phyloP scores from a whole-genome alignment of 2,113 vertebrate species.

The Phycodurus eques region DNA sequence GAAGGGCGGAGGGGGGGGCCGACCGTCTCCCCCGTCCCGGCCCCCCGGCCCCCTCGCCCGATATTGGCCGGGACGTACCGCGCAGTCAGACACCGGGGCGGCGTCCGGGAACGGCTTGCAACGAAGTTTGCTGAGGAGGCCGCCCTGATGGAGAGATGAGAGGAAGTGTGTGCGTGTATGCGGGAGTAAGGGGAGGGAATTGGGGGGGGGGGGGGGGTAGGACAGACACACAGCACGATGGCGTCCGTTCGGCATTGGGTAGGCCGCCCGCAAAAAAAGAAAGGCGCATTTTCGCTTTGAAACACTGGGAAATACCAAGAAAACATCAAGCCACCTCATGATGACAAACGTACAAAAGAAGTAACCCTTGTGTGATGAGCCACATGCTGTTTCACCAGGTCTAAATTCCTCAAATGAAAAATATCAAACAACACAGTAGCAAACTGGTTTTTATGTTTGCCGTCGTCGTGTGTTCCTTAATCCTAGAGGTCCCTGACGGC shows the following conservation, averaged over 20 bases:
- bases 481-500: too few relatives aligned
- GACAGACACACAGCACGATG: not conserved
- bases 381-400: too few relatives aligned
- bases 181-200: not conserved
- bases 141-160: constrained; percentile 84
- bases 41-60: not conserved
- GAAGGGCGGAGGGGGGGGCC: constrained; percentile 24
- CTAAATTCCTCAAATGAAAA: too few relatives aligned
- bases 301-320: too few relatives aligned
- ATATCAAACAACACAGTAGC: too few relatives aligned
- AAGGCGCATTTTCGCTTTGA: not conserved
- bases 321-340: not conserved
- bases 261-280: not conserved
- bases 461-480: too few relatives aligned
- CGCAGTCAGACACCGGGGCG: constrained; percentile 78
- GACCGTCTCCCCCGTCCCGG: constrained; percentile 35
- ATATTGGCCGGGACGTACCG: constrained; percentile 76
- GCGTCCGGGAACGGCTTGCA: constrained; percentile 79
- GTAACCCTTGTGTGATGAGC: too few relatives aligned
- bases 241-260: too few relatives aligned
- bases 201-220: not conserved
- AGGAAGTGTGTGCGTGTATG: constrained; percentile 56
- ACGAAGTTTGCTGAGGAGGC: constrained; percentile 77
- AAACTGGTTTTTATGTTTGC: too few relatives aligned
- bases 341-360: not conserved